A percentile compares a stretch with the other conserved stretches of the same genome.
Conservation (phyloP, 2,888 invertebrate genomes). For the Catonia carolina region DNA sequence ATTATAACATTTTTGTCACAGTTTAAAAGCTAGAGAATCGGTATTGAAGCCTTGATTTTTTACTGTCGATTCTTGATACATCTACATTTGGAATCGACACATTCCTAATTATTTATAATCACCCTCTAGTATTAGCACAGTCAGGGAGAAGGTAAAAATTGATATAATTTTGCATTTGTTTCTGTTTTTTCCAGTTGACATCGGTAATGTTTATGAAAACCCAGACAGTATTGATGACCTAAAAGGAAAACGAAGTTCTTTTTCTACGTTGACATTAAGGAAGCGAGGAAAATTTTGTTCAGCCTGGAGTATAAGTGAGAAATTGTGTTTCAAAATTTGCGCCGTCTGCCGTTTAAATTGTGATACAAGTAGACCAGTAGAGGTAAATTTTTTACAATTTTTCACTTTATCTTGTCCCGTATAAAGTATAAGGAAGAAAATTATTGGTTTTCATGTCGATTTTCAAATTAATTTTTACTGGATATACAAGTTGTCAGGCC, state of each 20-base stretch:
- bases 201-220: constrained; percentile 49
- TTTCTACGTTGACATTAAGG: constrained; percentile 58
- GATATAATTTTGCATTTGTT: too few species aligned
- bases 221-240: constrained; percentile 46
- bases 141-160: too few species aligned
- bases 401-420: background rate
- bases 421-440: background rate
- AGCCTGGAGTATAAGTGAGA: constrained; percentile 63
- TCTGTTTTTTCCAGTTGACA: constrained; percentile 48
- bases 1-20: too few species aligned
- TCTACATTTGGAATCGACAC: too few species aligned
- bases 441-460: background rate
- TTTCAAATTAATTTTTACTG: too few species aligned
- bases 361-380: constrained; percentile 62
- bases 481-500: too few species aligned
- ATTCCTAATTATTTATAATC: too few species aligned
- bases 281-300: constrained; percentile 60
- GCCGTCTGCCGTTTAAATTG: constrained; percentile 72
- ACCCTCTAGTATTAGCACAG: too few species aligned
- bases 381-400: constrained; percentile 48
- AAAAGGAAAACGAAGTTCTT: constrained; percentile 48
- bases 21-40: too few species aligned
- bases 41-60: too few species aligned
- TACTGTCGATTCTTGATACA: too few species aligned
- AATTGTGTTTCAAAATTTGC: constrained; percentile 62